phyloP scores from a whole-genome alignment of 2,888 invertebrate genomes.

The Choristoneura rosaceana region DNA sequence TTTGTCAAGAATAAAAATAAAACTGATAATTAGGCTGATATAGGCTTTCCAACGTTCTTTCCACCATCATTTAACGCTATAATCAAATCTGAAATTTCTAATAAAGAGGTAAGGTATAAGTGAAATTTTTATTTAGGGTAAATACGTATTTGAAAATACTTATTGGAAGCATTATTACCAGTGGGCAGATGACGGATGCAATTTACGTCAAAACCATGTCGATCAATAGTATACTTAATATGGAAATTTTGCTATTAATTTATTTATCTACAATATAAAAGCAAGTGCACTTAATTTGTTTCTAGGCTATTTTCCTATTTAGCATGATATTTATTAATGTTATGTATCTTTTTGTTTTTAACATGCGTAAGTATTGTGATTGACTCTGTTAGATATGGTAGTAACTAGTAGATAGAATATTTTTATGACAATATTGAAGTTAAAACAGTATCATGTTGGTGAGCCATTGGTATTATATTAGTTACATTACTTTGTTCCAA shows the following conservation, averaged over 20 bases:
- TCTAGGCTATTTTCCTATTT: conserved; percentile 37
- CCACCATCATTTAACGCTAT: not conserved
- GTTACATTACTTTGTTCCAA: too few relatives aligned
- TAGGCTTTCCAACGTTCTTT: not conserved
- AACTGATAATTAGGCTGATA: not conserved
- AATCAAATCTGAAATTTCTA: not conserved
- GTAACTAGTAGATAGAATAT: too few relatives aligned
- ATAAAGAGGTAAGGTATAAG: not conserved
- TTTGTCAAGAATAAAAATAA: not conserved
- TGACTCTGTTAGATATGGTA: too few relatives aligned
- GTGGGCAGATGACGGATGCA: too few relatives aligned
- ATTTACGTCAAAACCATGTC: too few relatives aligned
- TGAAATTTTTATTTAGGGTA: not conserved
- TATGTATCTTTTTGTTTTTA: not conserved
- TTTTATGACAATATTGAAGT: too few relatives aligned
- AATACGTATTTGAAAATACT: too few relatives aligned
- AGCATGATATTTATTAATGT: conserved; percentile 5
- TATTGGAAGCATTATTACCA: too few relatives aligned
- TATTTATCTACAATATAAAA: conserved; percentile 28
- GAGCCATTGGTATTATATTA: too few relatives aligned
- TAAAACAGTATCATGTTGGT: too few relatives aligned
- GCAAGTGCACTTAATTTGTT: conserved; percentile 42
- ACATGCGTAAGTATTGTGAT: not conserved
- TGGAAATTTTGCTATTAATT: conserved; percentile 10
- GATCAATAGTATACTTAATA: too few relatives aligned